These are phyloP conservation scores for Brachyrhaphis roseni DNA, from an alignment of 2,797 vertebrate genomes.

Conservation along the genomic window DNA sequence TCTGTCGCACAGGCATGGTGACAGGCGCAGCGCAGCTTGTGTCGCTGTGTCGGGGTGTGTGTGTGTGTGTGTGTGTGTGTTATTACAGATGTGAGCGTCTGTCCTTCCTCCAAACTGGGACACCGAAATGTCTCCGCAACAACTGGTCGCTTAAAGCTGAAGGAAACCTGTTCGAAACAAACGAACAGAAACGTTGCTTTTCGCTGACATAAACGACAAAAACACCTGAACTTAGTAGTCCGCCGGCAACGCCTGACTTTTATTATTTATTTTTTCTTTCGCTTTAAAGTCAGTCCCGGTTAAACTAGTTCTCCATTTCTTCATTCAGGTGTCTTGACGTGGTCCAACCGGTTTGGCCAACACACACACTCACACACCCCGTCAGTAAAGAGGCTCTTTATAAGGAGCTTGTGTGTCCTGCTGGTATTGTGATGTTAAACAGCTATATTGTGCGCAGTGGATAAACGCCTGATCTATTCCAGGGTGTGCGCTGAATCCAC, in stretches of 20 bases:
- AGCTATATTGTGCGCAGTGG: constrained; percentile 40
- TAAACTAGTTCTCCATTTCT: constrained; percentile 51
- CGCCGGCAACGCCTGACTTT: background rate
- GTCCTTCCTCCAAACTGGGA: constrained; percentile 57
- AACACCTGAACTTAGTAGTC: constrained; percentile 51
- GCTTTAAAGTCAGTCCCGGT: constrained; percentile 15
- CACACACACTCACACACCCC: constrained; percentile 8
- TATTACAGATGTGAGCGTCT: constrained; percentile 60
- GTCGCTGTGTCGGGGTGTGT: constrained; percentile 2
- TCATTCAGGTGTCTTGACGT: constrained; percentile 56
- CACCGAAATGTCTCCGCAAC: constrained; percentile 21
- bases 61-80: background rate
- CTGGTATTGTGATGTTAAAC: constrained; percentile 58
- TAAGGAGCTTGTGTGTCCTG: constrained; percentile 45
- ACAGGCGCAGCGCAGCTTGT: constrained; percentile 7
- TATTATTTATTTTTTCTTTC: constrained; percentile 22
- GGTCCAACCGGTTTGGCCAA: constrained; percentile 66
- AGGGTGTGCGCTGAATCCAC: constrained; percentile 24
- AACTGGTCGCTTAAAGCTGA: background rate
- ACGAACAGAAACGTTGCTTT: background rate
- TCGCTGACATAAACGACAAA: background rate
- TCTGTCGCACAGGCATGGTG: constrained; percentile 76
- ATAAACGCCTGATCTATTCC: constrained; percentile 45
- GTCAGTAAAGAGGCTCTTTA: constrained; percentile 33
- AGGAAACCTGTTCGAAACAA: constrained; percentile 4